Evolutionary conservation across 2,888 invertebrate genomes (phyloP), one percentile per base, ranked within the genome.

Genomic region (Nymphalis urticae): DNA sequence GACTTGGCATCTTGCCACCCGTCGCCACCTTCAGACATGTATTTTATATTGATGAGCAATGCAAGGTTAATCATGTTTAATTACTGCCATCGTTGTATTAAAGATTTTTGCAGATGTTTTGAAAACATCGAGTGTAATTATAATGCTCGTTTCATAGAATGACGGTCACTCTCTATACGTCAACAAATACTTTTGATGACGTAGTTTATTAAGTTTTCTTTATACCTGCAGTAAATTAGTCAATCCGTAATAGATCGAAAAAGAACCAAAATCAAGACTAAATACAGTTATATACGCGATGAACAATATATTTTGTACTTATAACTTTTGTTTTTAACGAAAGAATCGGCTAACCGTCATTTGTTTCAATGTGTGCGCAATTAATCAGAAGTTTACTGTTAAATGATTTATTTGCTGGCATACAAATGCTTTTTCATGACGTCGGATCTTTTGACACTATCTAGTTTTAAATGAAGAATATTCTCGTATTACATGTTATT

Each of bases 1-100:
- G 74, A 73, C 75, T 77, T 89, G 87, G 89, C 85, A 76, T 70
- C 70, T 73, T 75, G 86, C 87, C 89, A 89, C 82, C 84, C 85
- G 84, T 69, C 71, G 73, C 58, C 53, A 63, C 64, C 68, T 66
- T 62, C 48, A 53, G 53, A 48, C 47, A 48, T 64, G 64, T 72
- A 63, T 66, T 64, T 69, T 66, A 63, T 60, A 62, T 59, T 66
- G 68, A 67, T 64, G 67, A 68, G 36, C 56, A 61, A 66, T 64
- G 62, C 70, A 72, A 69, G 70, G 66, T 68, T 68, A 64, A 64
- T 68, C 54, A 56, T 64, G 62, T 63, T 71, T 69, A 62, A 69
- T 66, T 59, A 66, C 56, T 42, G 59, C 54, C 24, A 21, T 32
- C 17, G 21, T 7, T 70, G 17, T 68, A 48, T 36, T 61, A 19